phyloP scores from a whole-genome alignment of 64 coral and sea anemone genomes.

The Anthopleura sola region DNA sequence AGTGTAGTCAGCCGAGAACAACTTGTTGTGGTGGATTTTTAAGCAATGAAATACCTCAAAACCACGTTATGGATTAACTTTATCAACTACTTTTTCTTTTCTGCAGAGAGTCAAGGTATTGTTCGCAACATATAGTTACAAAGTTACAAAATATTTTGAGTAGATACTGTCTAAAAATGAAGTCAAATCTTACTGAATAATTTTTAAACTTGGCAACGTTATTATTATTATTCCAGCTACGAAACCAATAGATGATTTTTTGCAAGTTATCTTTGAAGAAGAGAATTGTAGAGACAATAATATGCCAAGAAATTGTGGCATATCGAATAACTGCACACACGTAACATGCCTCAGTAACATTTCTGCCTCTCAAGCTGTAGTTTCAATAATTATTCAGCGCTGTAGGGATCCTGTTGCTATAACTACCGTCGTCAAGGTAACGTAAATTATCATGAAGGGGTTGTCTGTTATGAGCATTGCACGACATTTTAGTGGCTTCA shows the following conservation, averaged over 20 bases:
- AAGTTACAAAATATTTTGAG: too few relatives aligned
- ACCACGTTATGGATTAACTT: too few relatives aligned
- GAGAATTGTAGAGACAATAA: background rate
- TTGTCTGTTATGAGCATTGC: background rate
- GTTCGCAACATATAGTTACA: too few relatives aligned
- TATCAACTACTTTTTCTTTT: too few relatives aligned
- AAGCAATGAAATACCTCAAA: too few relatives aligned
- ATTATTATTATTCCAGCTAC: background rate
- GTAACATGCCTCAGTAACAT: background rate
- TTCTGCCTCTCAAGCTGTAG: background rate
- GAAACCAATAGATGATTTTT: background rate
- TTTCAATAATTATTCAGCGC: background rate
- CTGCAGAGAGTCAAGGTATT: too few relatives aligned
- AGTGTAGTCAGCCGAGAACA: too few relatives aligned
- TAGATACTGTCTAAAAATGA: too few relatives aligned
- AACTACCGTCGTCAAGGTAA: conserved; percentile 14
- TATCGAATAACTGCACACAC: background rate
- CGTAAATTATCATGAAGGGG: background rate
- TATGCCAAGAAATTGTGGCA: background rate
- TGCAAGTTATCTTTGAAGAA: background rate
- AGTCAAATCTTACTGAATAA: too few relatives aligned
- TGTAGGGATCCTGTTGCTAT: conserved; percentile 16
- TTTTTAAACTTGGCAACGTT: too few relatives aligned
- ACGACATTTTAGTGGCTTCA: too few relatives aligned
- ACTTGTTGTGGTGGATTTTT: too few relatives aligned